Evolutionary conservation across 2,888 invertebrate species (phyloP).

Genomic region (Drosophila meridionalis): DNA sequence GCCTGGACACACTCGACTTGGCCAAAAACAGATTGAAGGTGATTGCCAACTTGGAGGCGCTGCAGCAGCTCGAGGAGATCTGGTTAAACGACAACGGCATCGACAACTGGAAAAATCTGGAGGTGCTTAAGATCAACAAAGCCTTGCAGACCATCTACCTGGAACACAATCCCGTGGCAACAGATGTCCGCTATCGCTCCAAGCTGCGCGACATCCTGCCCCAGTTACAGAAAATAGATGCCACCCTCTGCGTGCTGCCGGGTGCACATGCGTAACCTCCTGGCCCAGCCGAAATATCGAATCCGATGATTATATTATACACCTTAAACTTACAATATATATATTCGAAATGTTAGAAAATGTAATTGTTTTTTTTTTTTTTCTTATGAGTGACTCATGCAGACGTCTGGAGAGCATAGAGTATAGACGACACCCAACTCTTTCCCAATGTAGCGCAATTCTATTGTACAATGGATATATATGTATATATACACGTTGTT

Average conservation of each 20-base stretch:
- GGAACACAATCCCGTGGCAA: slow-evolving; percentile 95
- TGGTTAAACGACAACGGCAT: slow-evolving; percentile 98
- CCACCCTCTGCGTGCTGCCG: slow-evolving; percentile 90
- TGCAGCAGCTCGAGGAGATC: slow-evolving; percentile 94
- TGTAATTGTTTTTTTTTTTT: background rate
- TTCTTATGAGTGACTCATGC: too few species aligned
- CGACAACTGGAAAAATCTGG: slow-evolving; percentile 93
- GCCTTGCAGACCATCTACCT: slow-evolving; percentile 94
- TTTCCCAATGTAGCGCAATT: background rate
- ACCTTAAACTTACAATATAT: slow-evolving; percentile 20
- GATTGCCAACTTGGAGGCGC: slow-evolving; percentile 91
- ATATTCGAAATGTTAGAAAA: slow-evolving; percentile 19
- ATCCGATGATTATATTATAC: slow-evolving; percentile 14
- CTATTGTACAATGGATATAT: background rate
- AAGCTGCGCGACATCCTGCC: slow-evolving; percentile 96
- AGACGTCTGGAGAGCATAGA: too few species aligned
- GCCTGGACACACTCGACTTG: slow-evolving; percentile 94
- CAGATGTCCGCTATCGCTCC: slow-evolving; percentile 94
- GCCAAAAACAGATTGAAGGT: slow-evolving; percentile 93
- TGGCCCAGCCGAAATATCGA: background rate
- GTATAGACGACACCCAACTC: too few species aligned
- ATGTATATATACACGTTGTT: background rate
- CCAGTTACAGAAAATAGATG: slow-evolving; percentile 95
- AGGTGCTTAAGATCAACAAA: slow-evolving; percentile 89
- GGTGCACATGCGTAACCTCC: slow-evolving; percentile 49